phyloP scores from a whole-genome alignment of 2,797 vertebrate genomes.

The Onychomys torridus region DNA sequence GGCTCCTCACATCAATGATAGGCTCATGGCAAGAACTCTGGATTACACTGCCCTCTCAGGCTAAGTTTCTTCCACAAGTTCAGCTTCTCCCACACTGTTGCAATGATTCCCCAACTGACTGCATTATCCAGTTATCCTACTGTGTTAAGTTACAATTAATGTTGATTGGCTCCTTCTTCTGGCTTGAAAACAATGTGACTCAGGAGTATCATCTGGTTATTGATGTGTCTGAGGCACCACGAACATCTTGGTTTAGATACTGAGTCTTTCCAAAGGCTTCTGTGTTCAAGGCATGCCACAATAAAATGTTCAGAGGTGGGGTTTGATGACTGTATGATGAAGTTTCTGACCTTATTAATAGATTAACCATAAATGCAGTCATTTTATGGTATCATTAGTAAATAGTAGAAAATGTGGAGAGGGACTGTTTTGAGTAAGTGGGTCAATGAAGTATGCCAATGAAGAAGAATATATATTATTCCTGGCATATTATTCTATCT shows the following conservation, averaged over 20 bases:
- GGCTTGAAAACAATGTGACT: no score
- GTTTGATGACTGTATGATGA: not conserved
- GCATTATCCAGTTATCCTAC: not conserved
- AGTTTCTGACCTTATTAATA: not conserved
- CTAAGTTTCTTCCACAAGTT: rapidly evolving
- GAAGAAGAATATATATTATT: not conserved
- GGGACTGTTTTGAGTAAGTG: not conserved
- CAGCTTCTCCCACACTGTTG: not conserved
- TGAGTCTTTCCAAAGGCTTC: not conserved
- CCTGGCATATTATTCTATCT: not conserved
- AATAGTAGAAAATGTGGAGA: not conserved
- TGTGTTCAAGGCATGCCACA: not conserved
- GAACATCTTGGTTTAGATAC: not conserved
- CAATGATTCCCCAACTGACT: no score
- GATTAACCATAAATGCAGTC: not conserved
- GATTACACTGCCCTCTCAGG: rapidly evolving
- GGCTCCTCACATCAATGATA: rapidly evolving
- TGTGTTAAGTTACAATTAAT: not conserved
- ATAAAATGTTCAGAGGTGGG: not conserved
- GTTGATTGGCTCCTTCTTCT: not conserved
- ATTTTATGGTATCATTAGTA: not conserved
- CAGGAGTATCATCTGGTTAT: not conserved
- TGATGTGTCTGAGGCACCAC: not conserved
- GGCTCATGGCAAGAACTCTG: not conserved
- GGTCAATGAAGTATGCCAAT: not conserved